Evolutionary conservation across 1,140 invertebrate genomes (phyloP).

Genomic region (Bombus impatiens): DNA sequence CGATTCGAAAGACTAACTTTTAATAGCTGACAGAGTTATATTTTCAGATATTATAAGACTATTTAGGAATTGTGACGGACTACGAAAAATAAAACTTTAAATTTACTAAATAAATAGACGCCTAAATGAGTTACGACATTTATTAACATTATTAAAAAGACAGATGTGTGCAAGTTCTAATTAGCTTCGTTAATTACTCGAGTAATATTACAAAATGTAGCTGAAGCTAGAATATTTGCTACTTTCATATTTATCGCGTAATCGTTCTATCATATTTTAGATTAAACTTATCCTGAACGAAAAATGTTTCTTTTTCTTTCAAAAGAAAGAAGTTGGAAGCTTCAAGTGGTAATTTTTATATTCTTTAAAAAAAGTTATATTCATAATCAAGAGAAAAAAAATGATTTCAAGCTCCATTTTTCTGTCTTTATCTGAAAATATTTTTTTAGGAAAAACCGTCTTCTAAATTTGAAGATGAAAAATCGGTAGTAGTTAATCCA

Average conservation of each 20-base stretch:
- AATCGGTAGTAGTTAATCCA: not conserved
- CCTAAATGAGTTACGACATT: not conserved
- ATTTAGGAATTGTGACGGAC: not conserved
- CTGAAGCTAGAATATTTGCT: not conserved
- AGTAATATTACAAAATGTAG: not conserved
- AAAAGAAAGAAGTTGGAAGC: not conserved
- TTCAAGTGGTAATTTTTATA: not conserved
- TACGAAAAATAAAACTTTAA: not conserved
- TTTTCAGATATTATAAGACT: not conserved
- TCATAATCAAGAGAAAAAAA: not conserved
- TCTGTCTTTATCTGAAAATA: not conserved
- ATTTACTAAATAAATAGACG: not conserved
- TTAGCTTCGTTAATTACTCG: not conserved
- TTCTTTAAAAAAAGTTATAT: not conserved
- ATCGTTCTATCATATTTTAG: not conserved
- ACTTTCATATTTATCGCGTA: not conserved
- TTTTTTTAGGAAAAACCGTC: not conserved
- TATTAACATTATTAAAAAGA: not conserved
- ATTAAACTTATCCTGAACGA: not conserved
- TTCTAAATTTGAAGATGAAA: conserved; percentile 1
- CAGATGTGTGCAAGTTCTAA: not conserved
- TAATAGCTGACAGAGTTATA: not conserved
- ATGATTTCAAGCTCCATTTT: not conserved
- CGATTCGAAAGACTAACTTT: not conserved
- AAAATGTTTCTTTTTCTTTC: not conserved